phyloP scores from a whole-genome alignment of 2,113 vertebrate genomes.

The Zootoca vivipara region DNA sequence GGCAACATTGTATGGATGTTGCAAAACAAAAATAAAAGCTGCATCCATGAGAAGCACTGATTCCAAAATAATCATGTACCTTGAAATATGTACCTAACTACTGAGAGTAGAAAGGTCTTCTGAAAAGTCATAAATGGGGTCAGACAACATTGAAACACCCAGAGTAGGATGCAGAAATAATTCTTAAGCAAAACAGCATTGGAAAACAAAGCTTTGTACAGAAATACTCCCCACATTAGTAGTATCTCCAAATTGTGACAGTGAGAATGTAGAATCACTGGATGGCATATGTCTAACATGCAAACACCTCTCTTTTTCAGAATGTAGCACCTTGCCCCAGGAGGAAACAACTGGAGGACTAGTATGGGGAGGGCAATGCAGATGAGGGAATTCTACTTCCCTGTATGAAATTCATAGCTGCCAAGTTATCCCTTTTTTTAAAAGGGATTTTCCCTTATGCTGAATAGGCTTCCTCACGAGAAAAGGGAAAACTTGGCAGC shows the following conservation, averaged over 20 bases:
- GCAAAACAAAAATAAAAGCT: too few relatives aligned
- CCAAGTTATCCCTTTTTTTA: too few relatives aligned
- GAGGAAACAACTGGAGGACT: background rate
- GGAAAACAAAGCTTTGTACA: background rate
- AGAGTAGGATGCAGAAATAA: background rate
- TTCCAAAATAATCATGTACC: too few relatives aligned
- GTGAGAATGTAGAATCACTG: background rate
- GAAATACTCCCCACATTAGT: background rate
- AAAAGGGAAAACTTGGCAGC: too few relatives aligned
- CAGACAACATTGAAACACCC: background rate
- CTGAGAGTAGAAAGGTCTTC: background rate
- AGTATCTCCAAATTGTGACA: background rate
- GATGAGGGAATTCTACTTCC: too few relatives aligned
- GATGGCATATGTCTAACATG: background rate
- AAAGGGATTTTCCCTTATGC: too few relatives aligned
- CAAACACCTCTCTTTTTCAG: background rate
- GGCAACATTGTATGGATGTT: too few relatives aligned
- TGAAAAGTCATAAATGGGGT: background rate
- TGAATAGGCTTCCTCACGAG: too few relatives aligned
- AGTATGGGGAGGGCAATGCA: background rate
- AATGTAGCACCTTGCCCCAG: background rate
- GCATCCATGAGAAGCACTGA: too few relatives aligned
- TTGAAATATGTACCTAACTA: too few relatives aligned
- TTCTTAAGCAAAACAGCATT: background rate
- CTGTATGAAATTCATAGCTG: background rate